Evolutionary conservation across 2,113 vertebrate genomes (phyloP).

Genomic region (Chiloscyllium plagiosum): DNA sequence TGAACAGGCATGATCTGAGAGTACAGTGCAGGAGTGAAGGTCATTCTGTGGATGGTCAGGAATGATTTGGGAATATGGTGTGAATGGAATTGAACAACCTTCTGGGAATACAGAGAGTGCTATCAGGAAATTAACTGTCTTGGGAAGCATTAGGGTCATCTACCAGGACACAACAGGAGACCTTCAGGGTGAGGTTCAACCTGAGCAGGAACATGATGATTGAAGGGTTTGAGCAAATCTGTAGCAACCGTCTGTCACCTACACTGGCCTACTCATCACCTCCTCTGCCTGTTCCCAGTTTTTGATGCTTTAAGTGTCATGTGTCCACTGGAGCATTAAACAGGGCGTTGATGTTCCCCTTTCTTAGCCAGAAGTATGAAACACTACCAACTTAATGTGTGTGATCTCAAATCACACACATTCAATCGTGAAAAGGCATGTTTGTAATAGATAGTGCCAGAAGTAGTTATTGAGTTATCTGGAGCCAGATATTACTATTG

Average conservation of each 20-base stretch:
- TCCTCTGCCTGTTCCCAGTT: background rate
- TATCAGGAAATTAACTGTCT: too few species aligned
- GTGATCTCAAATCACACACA: background rate
- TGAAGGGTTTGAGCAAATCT: background rate
- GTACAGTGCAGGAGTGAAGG: too few species aligned
- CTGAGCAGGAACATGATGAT: background rate
- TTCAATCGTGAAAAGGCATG: background rate
- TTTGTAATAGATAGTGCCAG: background rate
- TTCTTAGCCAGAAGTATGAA: background rate
- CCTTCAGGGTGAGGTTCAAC: background rate
- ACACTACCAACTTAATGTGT: background rate
- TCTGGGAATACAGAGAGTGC: too few species aligned
- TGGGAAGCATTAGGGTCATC: background rate
- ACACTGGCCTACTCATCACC: background rate
- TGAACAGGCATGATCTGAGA: too few species aligned
- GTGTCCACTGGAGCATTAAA: background rate
- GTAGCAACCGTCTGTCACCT: background rate
- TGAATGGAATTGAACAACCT: too few species aligned
- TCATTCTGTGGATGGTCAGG: too few species aligned
- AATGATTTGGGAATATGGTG: too few species aligned
- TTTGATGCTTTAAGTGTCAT: background rate
- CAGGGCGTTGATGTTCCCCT: background rate
- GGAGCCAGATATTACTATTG: too few species aligned
- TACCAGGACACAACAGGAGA: background rate
- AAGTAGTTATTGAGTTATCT: background rate